phyloP scores from a whole-genome alignment of 2,113 vertebrate species.

The Callithrix jacchus region DNA sequence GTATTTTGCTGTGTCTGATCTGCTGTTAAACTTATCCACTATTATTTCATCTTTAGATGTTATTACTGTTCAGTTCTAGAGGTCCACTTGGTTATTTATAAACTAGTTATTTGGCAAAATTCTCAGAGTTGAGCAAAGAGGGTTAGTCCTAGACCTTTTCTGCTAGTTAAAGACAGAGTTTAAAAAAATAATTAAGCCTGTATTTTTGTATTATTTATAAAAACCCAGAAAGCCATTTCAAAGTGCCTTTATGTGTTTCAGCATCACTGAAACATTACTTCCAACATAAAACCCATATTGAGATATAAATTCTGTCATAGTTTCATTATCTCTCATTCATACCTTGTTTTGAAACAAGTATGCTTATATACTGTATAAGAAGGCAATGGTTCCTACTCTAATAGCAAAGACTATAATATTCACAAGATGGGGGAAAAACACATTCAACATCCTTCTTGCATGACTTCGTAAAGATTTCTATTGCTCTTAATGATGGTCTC shows the following conservation, averaged over 20 bases:
- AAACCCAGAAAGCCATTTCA: background rate
- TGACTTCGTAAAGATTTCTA: background rate
- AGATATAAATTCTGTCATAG: background rate
- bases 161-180: background rate
- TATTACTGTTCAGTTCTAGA: background rate
- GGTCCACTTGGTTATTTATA: background rate
- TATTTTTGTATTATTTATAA: background rate
- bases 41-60: background rate
- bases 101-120: background rate
- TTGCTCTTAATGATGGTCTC: conserved; percentile 10
- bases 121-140: background rate
- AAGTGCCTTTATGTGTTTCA: background rate
- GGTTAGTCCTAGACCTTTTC: background rate
- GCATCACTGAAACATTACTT: background rate
- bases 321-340: background rate
- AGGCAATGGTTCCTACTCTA: background rate
- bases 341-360: background rate
- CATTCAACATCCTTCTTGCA: background rate
- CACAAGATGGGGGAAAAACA: background rate
- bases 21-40: background rate
- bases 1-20: background rate
- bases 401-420: background rate
- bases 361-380: background rate
- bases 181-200: background rate
- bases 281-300: background rate